A percentile compares a stretch with the other conserved stretches of the same genome.
Conservation (phyloP, 37 sponge, comb jelly and placozoan genomes). For the Oopsacas minuta region DNA sequence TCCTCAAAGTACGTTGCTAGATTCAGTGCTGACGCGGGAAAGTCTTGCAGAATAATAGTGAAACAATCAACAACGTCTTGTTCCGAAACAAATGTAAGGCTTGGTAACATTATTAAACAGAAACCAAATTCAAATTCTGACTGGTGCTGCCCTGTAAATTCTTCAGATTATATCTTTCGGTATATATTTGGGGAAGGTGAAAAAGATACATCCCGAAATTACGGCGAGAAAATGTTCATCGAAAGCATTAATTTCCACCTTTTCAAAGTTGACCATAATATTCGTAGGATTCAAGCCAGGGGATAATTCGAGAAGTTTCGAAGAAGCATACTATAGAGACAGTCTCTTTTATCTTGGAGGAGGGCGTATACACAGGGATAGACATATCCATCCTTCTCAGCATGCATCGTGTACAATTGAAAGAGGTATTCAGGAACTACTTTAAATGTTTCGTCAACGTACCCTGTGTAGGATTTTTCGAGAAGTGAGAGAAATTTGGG, state of each 20-base stretch:
- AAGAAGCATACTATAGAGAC: background rate
- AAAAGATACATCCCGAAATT: background rate
- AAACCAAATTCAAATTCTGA: no score
- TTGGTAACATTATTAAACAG: no score
- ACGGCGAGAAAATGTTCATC: background rate
- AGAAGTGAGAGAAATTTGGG: background rate
- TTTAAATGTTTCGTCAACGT: background rate
- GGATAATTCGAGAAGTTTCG: background rate
- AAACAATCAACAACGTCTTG: no score
- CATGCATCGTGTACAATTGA: background rate
- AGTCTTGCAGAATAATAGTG: no score
- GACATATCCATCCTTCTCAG: background rate
- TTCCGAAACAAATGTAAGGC: no score
- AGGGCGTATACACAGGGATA: background rate
- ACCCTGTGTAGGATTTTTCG: background rate
- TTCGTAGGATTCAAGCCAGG: background rate
- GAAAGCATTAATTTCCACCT: background rate
- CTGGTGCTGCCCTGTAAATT: no score
- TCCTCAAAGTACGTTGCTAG: no score
- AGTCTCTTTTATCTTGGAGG: background rate
- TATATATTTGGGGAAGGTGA: no score
- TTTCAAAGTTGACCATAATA: background rate
- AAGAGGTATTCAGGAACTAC: no score
- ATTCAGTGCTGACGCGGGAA: no score
- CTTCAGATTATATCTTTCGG: no score